Evolutionary conservation across 2,113 vertebrate genomes (phyloP).

Genomic region (Sinosuthora webbiana): DNA sequence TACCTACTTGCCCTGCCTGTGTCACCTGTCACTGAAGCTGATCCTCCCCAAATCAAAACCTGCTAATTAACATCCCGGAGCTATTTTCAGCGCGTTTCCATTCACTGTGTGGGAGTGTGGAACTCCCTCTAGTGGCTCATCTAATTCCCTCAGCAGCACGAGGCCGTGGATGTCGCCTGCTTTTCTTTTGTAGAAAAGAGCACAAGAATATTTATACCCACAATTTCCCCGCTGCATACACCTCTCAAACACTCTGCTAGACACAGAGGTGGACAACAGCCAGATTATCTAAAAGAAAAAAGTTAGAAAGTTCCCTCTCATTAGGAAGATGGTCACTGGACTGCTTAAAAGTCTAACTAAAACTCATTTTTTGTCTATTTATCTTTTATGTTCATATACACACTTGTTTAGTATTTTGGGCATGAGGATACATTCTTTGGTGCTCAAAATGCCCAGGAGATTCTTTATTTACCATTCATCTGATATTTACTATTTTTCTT

Average conservation of each 20-base stretch:
- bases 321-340: background rate
- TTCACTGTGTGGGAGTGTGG: background rate
- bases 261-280: background rate
- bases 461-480: background rate
- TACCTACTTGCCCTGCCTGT: background rate
- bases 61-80: background rate
- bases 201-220: background rate
- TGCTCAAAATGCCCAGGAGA: background rate
- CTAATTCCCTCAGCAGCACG: background rate
- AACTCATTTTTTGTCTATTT: background rate
- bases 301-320: background rate
- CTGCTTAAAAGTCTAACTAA: background rate
- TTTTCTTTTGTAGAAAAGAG: background rate
- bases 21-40: background rate
- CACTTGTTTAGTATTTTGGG: background rate
- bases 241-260: background rate
- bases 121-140: constrained; percentile 36
- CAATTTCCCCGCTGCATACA: background rate
- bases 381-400: background rate
- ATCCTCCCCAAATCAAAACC: background rate
- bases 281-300: background rate
- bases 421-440: background rate
- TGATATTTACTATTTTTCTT: background rate
- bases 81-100: background rate
- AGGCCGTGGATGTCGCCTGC: background rate